Conservation (phyloP, 2,888 invertebrate species). For the Sphaerophoria rueppellii region DNA sequence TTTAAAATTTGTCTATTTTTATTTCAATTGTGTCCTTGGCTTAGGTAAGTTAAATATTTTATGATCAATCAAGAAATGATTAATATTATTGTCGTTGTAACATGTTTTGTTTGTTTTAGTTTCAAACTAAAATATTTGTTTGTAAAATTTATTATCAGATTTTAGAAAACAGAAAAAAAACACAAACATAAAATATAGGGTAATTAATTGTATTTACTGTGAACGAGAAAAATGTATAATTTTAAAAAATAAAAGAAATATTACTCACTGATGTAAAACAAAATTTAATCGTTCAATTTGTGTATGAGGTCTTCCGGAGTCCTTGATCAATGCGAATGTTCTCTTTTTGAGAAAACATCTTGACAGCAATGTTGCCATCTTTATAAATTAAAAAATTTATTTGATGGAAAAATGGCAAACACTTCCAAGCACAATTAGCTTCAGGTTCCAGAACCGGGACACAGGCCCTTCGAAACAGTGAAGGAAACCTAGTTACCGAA, state of each 20-base stretch:
- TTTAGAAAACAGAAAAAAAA: not conserved
- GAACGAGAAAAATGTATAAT: constrained; percentile 57
- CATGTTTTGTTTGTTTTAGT: constrained; percentile 22
- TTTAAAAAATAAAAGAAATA: constrained; percentile 54
- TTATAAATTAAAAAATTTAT: no score
- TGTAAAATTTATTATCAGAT: constrained; percentile 52
- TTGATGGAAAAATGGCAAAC: no score
- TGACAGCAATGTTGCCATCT: no score
- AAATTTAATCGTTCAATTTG: not conserved
- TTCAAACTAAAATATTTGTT: constrained; percentile 30
- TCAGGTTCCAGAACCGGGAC: no score
- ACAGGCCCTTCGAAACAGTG: no score
- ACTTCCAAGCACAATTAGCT: no score
- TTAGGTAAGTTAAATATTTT: not conserved
- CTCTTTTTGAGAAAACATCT: no score
- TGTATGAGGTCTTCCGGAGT: no score
- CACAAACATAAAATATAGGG: constrained; percentile 17
- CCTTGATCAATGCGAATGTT: not conserved
- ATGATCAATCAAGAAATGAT: constrained; percentile 1
- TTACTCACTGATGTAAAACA: constrained; percentile 59
- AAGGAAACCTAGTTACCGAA: no score
- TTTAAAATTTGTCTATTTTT: constrained; percentile 8
- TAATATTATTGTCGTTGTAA: constrained; percentile 20
- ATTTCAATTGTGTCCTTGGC: constrained; percentile 25
- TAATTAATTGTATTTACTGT: constrained; percentile 59